A percentile compares a stretch with the other conserved stretches of the same genome.
phyloP scores from a whole-genome alignment of 2,888 invertebrate species.

The Acleris cristana region DNA sequence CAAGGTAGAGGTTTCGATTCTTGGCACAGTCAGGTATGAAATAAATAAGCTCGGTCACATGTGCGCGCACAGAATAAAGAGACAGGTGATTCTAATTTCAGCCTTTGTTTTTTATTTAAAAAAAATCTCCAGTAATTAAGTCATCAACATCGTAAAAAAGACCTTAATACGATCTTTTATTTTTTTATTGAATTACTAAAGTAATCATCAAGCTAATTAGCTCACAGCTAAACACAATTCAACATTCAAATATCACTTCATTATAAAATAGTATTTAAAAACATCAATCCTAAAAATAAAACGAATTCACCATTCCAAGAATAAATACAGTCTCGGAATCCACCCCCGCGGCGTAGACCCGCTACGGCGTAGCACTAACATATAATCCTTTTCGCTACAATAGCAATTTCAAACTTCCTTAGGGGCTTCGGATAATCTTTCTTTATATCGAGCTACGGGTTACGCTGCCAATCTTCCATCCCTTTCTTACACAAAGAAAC shows the following conservation, averaged over 20 bases:
- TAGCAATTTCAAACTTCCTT: constrained; percentile 85
- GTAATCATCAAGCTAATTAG: not conserved
- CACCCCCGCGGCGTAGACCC: constrained; percentile 66
- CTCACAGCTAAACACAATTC: no score
- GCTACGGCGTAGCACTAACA: constrained; percentile 82
- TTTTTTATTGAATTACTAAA: no score
- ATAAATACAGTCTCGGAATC: constrained; percentile 62
- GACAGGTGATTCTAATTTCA: no score
- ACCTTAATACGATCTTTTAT: no score
- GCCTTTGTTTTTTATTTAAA: no score
- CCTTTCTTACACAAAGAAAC: constrained; percentile 49
- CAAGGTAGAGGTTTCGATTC: no score
- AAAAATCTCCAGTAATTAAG: no score
- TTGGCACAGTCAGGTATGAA: no score
- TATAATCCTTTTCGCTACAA: constrained; percentile 85
- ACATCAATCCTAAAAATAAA: constrained; percentile 41
- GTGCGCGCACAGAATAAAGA: no score
- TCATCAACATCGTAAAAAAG: no score
- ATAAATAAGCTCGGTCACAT: no score
- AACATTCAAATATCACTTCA: not conserved
- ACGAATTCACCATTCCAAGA: constrained; percentile 50
- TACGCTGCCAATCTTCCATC: constrained; percentile 53
- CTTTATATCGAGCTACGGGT: constrained; percentile 80
- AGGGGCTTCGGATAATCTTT: constrained; percentile 85
- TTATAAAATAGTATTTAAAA: constrained; percentile 34